Evolutionary conservation across 2,797 vertebrate species (phyloP), one percentile per base, ranked within the genome.

Genomic region (Tokudaia muenninki): DNA sequence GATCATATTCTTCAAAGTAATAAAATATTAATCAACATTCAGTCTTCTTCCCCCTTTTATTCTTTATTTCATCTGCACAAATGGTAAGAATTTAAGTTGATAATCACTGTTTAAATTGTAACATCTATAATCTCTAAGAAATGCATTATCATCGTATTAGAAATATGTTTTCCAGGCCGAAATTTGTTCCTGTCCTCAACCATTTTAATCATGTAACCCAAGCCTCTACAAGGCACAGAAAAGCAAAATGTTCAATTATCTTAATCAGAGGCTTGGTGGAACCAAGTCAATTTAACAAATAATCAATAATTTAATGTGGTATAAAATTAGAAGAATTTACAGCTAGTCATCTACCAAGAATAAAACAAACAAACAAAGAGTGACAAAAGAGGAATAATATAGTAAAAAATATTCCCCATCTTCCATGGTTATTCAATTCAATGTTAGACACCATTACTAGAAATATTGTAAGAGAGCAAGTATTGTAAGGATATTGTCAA

Each of bases 21-120:
- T 44, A n/a, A 89, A 67, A 91, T 72, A 50, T 92, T 47, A 65
- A 55, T 65, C 55, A 79, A 55, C 19, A 72, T 41, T 55, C 26
- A 47, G 1, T 0, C 6, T 52, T 2, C 13, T 0, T 34, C 81
- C 17, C 1, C 22, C 57, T 26, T 19, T 0, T 21, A 37, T 37
- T 57, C 26, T 24, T 11, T 74, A 17, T 67, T 34, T 87, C 7
- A 72, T 29, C 9, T 72, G 8, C 6, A 24, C 26, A 78, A 79
- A 88, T 79, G 8, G n/a, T 17, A 34, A 67, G 29, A 24, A 74
- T 29, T 5, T 26, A 90, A 80, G 14, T 16, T 87, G 37, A 77
- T 16, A 9, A 8, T 4, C 11, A 57, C 84, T 75, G 13, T 8
- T 80, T 70, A 19, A 87, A 44, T 17, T 50, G 65, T 21, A 55